Percentiles rank a stretch among this genome's conserved stretches.
Evolutionary conservation across 1,140 invertebrate genomes (phyloP).

Genomic region (Bombus fervidus): DNA sequence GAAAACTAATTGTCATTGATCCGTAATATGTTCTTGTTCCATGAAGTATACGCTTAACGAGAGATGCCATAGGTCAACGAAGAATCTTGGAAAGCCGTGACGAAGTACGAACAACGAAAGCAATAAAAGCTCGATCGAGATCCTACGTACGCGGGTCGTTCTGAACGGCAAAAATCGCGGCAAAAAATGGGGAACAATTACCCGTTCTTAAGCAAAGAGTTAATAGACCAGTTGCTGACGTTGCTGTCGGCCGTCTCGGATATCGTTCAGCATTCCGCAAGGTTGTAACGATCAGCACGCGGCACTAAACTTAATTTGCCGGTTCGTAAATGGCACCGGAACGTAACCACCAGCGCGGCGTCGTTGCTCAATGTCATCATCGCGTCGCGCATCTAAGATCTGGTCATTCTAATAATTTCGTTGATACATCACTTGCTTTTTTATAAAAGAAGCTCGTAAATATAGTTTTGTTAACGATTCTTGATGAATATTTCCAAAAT

Average conservation of each 20-base stretch:
- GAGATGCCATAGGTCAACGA: not conserved
- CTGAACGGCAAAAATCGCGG: not conserved
- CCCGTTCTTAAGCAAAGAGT: slow-evolving; percentile 28
- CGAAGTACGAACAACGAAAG: not conserved
- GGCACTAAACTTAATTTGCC: slow-evolving; percentile 64
- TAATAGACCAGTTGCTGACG: slow-evolving; percentile 37
- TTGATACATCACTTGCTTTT: not conserved
- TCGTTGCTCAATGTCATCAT: slow-evolving; percentile 58
- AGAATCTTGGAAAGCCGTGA: not conserved
- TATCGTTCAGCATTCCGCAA: slow-evolving; percentile 51
- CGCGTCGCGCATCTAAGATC: not conserved
- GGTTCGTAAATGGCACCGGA: slow-evolving; percentile 52
- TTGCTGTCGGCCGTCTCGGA: slow-evolving; percentile 10
- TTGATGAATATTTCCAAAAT: not conserved
- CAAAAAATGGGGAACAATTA: slow-evolving; percentile 19
- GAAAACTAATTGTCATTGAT: not conserved
- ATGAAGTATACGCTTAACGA: not conserved
- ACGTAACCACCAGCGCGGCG: slow-evolving; percentile 46
- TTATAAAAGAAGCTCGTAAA: no score
- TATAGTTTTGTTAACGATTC: not conserved
- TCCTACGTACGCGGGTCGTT: not conserved
- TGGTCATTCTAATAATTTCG: not conserved
- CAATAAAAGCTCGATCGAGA: not conserved
- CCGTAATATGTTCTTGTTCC: not conserved
- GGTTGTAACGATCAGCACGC: slow-evolving; percentile 58